phyloP scores from a whole-genome alignment of 2,888 invertebrate species.

The Drosophila koepferae region DNA sequence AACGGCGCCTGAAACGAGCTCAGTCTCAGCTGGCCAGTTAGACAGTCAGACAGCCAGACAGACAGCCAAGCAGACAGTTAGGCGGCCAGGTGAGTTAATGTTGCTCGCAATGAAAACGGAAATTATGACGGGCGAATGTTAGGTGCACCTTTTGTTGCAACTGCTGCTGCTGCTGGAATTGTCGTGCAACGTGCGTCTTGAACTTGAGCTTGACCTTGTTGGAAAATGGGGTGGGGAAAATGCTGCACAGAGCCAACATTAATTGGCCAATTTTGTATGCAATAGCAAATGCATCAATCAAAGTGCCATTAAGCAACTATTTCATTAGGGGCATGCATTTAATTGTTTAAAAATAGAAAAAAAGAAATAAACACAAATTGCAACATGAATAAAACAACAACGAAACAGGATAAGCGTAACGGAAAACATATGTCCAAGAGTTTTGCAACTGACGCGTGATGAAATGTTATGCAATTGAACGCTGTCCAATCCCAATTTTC shows the following conservation, averaged over 20 bases:
- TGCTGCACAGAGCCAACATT: slow-evolving; percentile 16
- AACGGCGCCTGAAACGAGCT: slow-evolving; percentile 37
- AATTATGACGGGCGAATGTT: slow-evolving; percentile 54
- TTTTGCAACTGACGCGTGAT: slow-evolving; percentile 58
- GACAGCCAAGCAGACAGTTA: neutral
- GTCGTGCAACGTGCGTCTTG: slow-evolving; percentile 58
- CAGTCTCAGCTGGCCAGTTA: slow-evolving; percentile 30
- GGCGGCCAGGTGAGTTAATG: slow-evolving; percentile 12
- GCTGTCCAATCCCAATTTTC: slow-evolving; percentile 41
- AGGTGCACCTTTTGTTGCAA: slow-evolving; percentile 13
- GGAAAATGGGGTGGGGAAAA: slow-evolving; percentile 18
- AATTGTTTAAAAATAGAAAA: slow-evolving; percentile 39
- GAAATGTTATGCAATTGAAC: slow-evolving; percentile 72
- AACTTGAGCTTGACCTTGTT: slow-evolving; percentile 84
- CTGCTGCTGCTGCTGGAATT: slow-evolving; percentile 27
- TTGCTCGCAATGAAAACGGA: slow-evolving; percentile 66
- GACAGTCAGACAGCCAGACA: neutral
- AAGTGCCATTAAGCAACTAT: slow-evolving; percentile 37
- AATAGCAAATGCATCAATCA: slow-evolving; percentile 53
- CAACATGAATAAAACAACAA: slow-evolving; percentile 9
- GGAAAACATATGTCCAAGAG: slow-evolving; percentile 47
- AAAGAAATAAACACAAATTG: slow-evolving; percentile 7
- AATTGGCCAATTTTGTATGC: slow-evolving; percentile 57
- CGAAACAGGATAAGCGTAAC: slow-evolving; percentile 35
- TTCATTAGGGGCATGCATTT: slow-evolving; percentile 48